These are phyloP conservation scores for Collichthys lucidus DNA, from an alignment of 2,113 vertebrate species.

Conservation along the genomic window DNA sequence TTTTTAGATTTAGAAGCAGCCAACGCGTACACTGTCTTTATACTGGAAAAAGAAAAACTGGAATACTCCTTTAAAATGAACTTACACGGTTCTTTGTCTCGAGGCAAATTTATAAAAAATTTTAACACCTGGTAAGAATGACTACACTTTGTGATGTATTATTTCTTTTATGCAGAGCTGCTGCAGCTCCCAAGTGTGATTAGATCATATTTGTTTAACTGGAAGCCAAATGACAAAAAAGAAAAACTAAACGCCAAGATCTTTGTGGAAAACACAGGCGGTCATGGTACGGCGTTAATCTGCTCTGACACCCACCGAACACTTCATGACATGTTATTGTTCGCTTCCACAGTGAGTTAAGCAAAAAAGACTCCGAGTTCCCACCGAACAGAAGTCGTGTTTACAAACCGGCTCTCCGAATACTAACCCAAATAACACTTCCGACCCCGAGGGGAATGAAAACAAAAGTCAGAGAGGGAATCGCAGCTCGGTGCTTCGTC, in stretches of 20 bases:
- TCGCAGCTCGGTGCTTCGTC: neutral
- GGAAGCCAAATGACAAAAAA: constrained; percentile 65
- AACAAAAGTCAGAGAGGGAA: constrained; percentile 60
- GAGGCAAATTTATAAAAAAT: constrained; percentile 42
- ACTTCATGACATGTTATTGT: constrained; percentile 58
- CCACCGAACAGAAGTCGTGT: constrained; percentile 67
- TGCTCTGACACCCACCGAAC: constrained; percentile 8
- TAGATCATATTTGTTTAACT: constrained; percentile 66
- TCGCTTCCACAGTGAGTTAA: constrained; percentile 57
- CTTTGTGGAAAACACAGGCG: constrained; percentile 17
- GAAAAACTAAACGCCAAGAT: constrained; percentile 43
- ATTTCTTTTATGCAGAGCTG: constrained; percentile 48
- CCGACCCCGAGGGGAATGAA: constrained; percentile 74
- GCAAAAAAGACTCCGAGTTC: constrained; percentile 44
- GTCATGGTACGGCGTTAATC: constrained; percentile 16
- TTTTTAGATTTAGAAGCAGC: no score
- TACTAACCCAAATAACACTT: constrained; percentile 81
- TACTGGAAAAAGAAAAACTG: constrained; percentile 10
- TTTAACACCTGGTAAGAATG: constrained; percentile 56
- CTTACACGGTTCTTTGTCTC: constrained; percentile 30
- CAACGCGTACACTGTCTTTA: no score
- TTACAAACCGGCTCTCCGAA: constrained; percentile 43
- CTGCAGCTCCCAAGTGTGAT: constrained; percentile 60
- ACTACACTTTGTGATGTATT: constrained; percentile 42
- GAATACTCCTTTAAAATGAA: constrained; percentile 7